Evolutionary conservation across 2,113 vertebrate species (phyloP).

Genomic region (Erinaceus europaeus): DNA sequence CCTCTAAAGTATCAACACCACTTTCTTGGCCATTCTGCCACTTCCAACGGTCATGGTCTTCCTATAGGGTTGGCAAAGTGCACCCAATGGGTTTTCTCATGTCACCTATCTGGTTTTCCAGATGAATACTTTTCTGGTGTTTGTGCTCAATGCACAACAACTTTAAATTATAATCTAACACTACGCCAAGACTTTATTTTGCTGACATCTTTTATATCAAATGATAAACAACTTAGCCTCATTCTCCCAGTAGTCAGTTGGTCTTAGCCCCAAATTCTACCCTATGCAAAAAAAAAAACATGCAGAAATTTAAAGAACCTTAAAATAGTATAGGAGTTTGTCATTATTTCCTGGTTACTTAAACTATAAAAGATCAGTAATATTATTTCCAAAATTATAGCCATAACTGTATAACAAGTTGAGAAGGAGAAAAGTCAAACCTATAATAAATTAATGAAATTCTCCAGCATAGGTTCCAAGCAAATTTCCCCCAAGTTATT

Average conservation of each 20-base stretch:
- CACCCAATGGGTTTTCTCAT: not conserved
- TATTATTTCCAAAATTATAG: not conserved
- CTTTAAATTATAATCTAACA: not conserved
- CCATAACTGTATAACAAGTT: not conserved
- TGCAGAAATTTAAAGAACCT: not conserved
- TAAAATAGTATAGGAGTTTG: not conserved
- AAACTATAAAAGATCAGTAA: not conserved
- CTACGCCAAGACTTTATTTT: not conserved
- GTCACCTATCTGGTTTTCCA: not conserved
- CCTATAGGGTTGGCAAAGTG: conserved; percentile 49
- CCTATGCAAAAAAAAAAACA: not conserved
- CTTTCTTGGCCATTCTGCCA: not conserved
- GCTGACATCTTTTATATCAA: not conserved
- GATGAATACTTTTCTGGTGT: not conserved
- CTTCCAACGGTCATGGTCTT: conserved; percentile 11
- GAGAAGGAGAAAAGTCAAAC: not conserved
- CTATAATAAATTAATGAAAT: conserved; percentile 7
- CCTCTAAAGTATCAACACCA: conserved; percentile 36
- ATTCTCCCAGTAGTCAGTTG: not conserved
- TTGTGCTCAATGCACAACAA: not conserved
- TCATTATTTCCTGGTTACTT: not conserved
- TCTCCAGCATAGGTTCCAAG: not conserved
- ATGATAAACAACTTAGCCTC: not conserved
- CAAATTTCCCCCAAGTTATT: not conserved
- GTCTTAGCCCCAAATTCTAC: not conserved